Percentiles rank a stretch among this genome's conserved stretches.
Conservation (phyloP, 1,140 invertebrate species). For the Eueides isabella region DNA sequence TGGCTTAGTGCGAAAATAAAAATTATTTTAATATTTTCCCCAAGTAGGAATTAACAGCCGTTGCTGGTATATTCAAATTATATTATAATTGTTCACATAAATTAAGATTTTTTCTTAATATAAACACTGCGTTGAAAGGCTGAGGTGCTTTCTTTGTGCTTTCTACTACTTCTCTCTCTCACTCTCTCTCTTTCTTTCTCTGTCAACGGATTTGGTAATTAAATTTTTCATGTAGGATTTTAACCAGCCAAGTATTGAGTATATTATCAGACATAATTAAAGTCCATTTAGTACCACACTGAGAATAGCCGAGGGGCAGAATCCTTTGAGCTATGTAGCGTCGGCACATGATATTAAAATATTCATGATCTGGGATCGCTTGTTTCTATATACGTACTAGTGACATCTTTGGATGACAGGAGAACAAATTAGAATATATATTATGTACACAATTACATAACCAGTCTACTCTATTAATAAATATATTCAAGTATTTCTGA, state of each 20-base stretch:
- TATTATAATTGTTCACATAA: too few species aligned
- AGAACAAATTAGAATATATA: neutral
- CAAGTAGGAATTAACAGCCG: too few species aligned
- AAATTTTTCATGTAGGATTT: neutral
- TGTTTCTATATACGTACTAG: neutral
- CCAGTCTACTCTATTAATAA: too few species aligned
- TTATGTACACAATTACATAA: neutral
- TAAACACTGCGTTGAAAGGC: too few species aligned
- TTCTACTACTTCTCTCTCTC: too few species aligned
- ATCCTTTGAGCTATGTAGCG: constrained; percentile 3
- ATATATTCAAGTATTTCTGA: neutral
- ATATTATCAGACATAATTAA: neutral
- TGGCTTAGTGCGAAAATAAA: too few species aligned
- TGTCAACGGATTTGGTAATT: too few species aligned
- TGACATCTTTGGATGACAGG: neutral
- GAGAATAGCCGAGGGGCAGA: neutral
- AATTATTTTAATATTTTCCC: too few species aligned
- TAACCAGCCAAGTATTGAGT: neutral
- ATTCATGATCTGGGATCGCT: constrained; percentile 7
- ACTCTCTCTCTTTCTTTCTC: too few species aligned
- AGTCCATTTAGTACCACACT: neutral
- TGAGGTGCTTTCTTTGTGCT: too few species aligned
- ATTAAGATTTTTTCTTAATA: too few species aligned
- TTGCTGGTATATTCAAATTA: too few species aligned
- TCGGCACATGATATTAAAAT: constrained; percentile 2